phyloP scores from a whole-genome alignment of 1,140 invertebrate species.

The Leptinotarsa defecta region DNA sequence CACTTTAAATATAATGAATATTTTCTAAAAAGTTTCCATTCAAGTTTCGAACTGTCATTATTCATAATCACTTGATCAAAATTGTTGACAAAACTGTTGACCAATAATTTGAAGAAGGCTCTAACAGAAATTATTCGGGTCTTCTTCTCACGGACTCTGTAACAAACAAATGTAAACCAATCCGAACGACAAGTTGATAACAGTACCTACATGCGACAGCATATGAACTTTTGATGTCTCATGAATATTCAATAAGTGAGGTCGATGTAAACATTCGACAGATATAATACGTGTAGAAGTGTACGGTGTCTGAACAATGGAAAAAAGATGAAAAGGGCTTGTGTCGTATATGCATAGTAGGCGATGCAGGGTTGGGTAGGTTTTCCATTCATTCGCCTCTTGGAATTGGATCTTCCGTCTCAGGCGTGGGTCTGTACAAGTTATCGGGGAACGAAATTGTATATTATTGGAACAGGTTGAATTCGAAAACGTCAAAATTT shows the following conservation, averaged over 20 bases:
- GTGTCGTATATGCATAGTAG: background rate
- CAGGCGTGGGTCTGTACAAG: background rate
- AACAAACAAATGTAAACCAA: background rate
- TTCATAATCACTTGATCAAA: too few species aligned
- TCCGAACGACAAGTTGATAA: background rate
- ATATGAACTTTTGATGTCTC: conserved; percentile 5
- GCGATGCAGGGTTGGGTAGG: background rate
- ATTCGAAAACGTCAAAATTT: background rate
- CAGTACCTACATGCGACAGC: background rate
- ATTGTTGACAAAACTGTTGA: too few species aligned
- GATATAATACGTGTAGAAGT: background rate
- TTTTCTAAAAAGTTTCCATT: too few species aligned
- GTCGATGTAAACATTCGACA: background rate
- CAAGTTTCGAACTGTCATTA: too few species aligned
- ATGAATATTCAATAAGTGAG: conserved; percentile 7
- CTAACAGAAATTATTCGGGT: background rate
- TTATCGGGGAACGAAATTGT: background rate
- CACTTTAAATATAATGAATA: too few species aligned
- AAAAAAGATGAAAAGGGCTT: conserved; percentile 4
- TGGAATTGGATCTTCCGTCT: background rate
- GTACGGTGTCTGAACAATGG: background rate
- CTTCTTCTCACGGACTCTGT: background rate
- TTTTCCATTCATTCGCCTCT: background rate
- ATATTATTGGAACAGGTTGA: background rate
- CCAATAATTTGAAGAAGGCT: too few species aligned